Percentiles rank a stretch among this genome's conserved stretches.
These are phyloP conservation scores for Aphis gossypii DNA, from an alignment of 1,140 invertebrate species.

Conservation along the genomic window DNA sequence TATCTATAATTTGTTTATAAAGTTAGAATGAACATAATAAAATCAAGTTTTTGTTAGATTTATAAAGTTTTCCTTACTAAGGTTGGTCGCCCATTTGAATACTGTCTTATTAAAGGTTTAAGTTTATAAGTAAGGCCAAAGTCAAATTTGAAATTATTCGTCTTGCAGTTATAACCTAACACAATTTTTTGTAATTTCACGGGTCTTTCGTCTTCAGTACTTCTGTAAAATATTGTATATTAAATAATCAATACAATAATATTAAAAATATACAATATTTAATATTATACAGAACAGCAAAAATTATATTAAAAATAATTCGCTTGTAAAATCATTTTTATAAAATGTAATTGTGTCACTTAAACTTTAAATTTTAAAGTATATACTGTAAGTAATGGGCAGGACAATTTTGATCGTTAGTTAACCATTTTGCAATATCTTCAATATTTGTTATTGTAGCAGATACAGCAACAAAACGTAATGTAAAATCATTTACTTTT, in stretches of 20 bases:
- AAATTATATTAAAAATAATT: neutral
- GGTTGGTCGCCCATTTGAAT: constrained; percentile 77
- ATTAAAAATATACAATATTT: neutral
- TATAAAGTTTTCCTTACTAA: constrained; percentile 68
- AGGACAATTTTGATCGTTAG: constrained; percentile 63
- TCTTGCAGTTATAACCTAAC: constrained; percentile 69
- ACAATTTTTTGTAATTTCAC: constrained; percentile 78
- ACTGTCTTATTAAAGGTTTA: constrained; percentile 72
- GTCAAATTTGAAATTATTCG: constrained; percentile 78
- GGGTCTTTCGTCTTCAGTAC: constrained; percentile 75
- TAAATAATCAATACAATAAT: neutral
- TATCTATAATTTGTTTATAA: constrained; percentile 66
- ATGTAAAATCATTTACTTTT: constrained; percentile 59
- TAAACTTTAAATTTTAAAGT: neutral
- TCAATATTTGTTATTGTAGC: constrained; percentile 81
- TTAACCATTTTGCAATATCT: constrained; percentile 79
- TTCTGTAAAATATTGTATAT: constrained; percentile 64
- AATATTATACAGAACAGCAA: neutral
- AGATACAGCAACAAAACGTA: constrained; percentile 80
- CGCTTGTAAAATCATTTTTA: neutral
- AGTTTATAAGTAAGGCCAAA: constrained; percentile 79
- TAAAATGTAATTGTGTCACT: neutral
- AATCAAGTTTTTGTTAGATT: neutral
- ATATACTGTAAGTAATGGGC: constrained; percentile 67
- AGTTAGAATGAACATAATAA: neutral